Evolutionary conservation across 2,797 vertebrate genomes (phyloP).

Genomic region (Pseudochromis fuscus): DNA sequence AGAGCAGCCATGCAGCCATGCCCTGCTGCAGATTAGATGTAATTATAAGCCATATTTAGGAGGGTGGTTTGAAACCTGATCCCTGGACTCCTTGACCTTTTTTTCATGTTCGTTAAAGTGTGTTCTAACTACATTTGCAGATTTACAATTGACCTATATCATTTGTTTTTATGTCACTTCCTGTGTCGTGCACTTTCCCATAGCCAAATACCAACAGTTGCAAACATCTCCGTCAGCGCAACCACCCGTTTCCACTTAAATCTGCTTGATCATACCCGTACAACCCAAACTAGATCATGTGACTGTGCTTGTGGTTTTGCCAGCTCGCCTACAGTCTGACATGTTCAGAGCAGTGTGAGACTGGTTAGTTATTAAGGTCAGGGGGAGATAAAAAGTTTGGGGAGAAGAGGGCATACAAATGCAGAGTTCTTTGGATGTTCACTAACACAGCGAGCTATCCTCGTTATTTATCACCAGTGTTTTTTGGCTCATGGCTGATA

Average conservation of each 20-base stretch:
- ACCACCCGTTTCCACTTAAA: conserved; percentile 30
- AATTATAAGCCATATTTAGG: conserved; percentile 74
- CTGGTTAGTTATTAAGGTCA: conserved; percentile 45
- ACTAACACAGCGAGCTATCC: not conserved
- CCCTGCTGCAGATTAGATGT: conserved; percentile 56
- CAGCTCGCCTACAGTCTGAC: conserved; percentile 14
- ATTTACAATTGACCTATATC: not conserved
- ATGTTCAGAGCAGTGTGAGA: conserved; percentile 16
- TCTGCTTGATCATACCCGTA: conserved; percentile 5
- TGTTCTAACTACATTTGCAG: not conserved
- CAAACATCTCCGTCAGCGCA: not conserved
- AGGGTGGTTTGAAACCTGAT: conserved; percentile 54
- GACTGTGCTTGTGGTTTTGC: conserved; percentile 33
- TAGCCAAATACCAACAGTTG: not conserved
- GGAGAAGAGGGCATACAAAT: conserved; percentile 4
- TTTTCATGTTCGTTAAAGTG: conserved; percentile 4
- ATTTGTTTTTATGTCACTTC: not conserved
- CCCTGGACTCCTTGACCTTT: conserved; percentile 1
- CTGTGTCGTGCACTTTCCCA: not conserved
- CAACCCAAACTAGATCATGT: conserved; percentile 33
- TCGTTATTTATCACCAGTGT: not conserved
- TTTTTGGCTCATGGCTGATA: conserved; percentile 3
- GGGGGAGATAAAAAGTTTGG: conserved; percentile 25
- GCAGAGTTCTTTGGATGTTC: not conserved
- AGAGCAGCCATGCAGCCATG: conserved; percentile 41